Conservation (phyloP, 2,797 vertebrate genomes). For the Mus caroli region DNA sequence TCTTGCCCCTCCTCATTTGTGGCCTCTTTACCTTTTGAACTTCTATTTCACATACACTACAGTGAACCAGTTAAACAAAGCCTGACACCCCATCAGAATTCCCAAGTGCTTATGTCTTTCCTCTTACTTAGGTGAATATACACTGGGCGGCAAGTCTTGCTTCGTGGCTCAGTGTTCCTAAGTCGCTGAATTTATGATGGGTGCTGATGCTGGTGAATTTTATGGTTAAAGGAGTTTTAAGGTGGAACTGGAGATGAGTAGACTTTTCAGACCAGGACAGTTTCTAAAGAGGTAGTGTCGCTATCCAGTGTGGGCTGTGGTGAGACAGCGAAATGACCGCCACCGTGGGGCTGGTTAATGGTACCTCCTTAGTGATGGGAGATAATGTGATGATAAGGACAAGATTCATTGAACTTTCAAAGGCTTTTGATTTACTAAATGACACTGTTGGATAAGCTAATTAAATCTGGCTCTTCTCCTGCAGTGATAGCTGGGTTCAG, state of each 20-base stretch:
- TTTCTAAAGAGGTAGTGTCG: constrained; percentile 59
- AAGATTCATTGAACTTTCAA: constrained; percentile 89
- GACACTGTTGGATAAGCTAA: constrained; percentile 90
- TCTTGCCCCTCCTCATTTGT: rapidly evolving
- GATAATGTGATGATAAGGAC: constrained; percentile 89
- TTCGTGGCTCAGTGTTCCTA: background rate
- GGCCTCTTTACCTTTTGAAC: background rate
- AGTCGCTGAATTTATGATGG: background rate
- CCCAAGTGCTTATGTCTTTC: background rate
- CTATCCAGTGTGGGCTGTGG: constrained; percentile 60
- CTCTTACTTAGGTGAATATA: background rate
- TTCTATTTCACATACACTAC: background rate
- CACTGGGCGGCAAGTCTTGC: background rate
- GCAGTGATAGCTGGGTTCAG: constrained; percentile 85
- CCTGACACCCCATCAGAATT: background rate
- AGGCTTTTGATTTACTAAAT: constrained; percentile 89
- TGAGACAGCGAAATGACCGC: constrained; percentile 71
- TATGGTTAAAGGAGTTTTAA: background rate
- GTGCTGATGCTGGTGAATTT: background rate
- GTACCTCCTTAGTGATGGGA: constrained; percentile 87
- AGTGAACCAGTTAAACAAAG: background rate
- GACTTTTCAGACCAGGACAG: background rate
- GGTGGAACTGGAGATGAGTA: background rate
- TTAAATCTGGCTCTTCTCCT: constrained; percentile 88
- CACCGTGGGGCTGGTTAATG: constrained; percentile 85